These are phyloP conservation scores for Cheumatopsyche charites DNA, from an alignment of 1,140 invertebrate species.

Conservation along the genomic window DNA sequence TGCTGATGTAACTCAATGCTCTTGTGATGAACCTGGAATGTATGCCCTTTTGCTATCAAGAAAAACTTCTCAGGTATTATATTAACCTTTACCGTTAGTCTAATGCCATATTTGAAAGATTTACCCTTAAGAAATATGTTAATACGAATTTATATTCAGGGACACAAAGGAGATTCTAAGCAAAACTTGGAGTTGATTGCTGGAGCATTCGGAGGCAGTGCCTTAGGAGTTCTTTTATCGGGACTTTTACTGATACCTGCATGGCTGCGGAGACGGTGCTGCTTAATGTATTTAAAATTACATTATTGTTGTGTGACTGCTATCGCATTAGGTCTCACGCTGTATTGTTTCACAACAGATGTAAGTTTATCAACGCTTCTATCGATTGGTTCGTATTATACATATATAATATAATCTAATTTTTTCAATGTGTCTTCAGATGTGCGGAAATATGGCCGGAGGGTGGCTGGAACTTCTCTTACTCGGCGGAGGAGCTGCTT, in stretches of 20 bases:
- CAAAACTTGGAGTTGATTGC: slow-evolving; percentile 62
- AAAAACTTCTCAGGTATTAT: slow-evolving; percentile 38
- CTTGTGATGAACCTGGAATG: slow-evolving; percentile 45
- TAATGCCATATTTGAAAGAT: not conserved
- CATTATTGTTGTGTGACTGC: slow-evolving; percentile 68
- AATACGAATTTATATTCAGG: not conserved
- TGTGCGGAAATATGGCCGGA: slow-evolving; percentile 45
- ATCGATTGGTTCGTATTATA: slow-evolving; percentile 41
- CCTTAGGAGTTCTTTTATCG: slow-evolving; percentile 64
- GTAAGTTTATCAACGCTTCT: slow-evolving; percentile 24
- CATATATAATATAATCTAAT: slow-evolving; percentile 53
- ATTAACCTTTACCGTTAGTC: not conserved
- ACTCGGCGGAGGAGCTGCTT: slow-evolving; percentile 54
- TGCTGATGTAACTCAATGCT: slow-evolving; percentile 38
- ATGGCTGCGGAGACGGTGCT: slow-evolving; percentile 67
- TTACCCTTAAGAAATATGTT: not conserved
- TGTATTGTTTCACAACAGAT: slow-evolving; percentile 52
- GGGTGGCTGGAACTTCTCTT: slow-evolving; percentile 45
- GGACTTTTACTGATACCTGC: slow-evolving; percentile 61
- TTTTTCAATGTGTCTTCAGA: slow-evolving; percentile 50
- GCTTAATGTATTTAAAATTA: slow-evolving; percentile 70
- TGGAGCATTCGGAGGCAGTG: slow-evolving; percentile 66
- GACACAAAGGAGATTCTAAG: not conserved
- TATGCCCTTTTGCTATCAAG: slow-evolving; percentile 43
- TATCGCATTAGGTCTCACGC: slow-evolving; percentile 67